Conservation (phyloP, 1,140 invertebrate species). For the Drosophila watanabei region DNA sequence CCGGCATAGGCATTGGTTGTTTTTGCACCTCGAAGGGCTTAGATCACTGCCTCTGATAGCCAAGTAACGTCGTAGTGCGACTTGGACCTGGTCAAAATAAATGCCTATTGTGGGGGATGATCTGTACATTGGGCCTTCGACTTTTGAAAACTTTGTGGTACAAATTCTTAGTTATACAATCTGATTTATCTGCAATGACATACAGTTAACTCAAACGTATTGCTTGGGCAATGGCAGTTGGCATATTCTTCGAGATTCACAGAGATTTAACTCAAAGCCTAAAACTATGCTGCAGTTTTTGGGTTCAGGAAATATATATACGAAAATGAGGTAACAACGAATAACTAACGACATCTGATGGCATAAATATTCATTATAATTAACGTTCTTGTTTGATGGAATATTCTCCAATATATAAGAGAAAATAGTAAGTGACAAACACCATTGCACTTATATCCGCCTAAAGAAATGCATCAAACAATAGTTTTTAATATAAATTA, state of each 20-base stretch:
- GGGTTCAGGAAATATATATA: neutral
- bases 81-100: constrained; percentile 5
- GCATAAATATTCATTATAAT: neutral
- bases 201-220: neutral
- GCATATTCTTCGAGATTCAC: neutral
- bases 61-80: constrained; percentile 8
- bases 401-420: neutral
- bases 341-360: neutral
- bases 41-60: constrained; percentile 5
- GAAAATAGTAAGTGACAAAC: neutral
- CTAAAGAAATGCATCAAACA: too few species aligned
- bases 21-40: constrained; percentile 5
- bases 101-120: neutral
- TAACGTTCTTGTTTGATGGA: too few species aligned
- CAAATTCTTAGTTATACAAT: neutral
- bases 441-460: too few species aligned
- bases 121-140: neutral
- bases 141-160: neutral
- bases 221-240: neutral
- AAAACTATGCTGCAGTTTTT: constrained; percentile 37
- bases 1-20: constrained; percentile 5
- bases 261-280: constrained; percentile 10
- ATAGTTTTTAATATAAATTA: constrained; percentile 71
- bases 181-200: neutral
- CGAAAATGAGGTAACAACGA: neutral